A percentile compares a stretch with the other conserved stretches of the same genome.
These are phyloP conservation scores for Archips crataeganus DNA, from an alignment of 2,888 invertebrate species.

Conservation along the genomic window DNA sequence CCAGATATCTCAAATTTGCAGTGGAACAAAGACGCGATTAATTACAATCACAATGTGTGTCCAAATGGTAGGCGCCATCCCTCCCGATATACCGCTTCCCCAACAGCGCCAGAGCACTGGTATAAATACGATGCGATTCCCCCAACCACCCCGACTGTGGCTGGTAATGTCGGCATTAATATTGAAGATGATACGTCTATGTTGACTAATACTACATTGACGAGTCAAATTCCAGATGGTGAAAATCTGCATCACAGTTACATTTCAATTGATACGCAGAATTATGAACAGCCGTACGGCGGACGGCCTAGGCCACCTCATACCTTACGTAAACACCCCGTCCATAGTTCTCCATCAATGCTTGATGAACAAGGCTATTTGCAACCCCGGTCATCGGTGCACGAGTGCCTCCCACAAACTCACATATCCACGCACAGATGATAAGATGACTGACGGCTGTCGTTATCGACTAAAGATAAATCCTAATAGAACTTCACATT, in stretches of 20 bases:
- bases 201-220: conserved; percentile 87
- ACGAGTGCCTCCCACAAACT: conserved; percentile 82
- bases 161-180: conserved; percentile 79
- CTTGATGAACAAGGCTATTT: conserved; percentile 84
- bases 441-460: conserved; percentile 69
- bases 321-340: conserved; percentile 77
- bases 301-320: conserved; percentile 79
- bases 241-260: conserved; percentile 89
- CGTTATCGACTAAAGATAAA: conserved; percentile 76
- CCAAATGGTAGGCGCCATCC: conserved; percentile 86
- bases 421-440: conserved; percentile 80
- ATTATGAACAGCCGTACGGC: conserved; percentile 81
- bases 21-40: conserved; percentile 86
- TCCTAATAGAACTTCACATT: conserved; percentile 82
- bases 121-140: conserved; percentile 89
- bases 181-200: conserved; percentile 87
- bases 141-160: conserved; percentile 81
- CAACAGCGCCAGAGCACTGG: conserved; percentile 90
- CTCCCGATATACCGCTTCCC: conserved; percentile 90
- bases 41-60: conserved; percentile 82
- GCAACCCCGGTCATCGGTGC: conserved; percentile 81
- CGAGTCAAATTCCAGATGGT: conserved; percentile 88
- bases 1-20: conserved; percentile 90
- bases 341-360: conserved; percentile 77
- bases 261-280: conserved; percentile 87